phyloP scores from a whole-genome alignment of 2,113 vertebrate species.

The Semicossyphus pulcher region DNA sequence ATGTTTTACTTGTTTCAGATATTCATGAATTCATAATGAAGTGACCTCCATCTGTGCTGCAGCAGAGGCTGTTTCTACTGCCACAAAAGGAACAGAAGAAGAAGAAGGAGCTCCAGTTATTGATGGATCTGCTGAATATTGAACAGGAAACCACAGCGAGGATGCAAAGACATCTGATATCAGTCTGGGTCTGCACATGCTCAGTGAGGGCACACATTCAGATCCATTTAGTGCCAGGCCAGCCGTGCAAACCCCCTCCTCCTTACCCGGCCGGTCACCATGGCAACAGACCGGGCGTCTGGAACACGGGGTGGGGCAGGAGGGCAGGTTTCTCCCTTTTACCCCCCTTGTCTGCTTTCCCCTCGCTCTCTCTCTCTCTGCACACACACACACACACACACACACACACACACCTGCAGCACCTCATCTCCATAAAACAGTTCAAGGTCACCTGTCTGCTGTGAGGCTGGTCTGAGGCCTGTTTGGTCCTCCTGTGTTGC shows the following conservation, averaged over 20 bases:
- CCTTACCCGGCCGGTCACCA: slow-evolving; percentile 27
- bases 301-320: slow-evolving; percentile 9
- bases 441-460: slow-evolving; percentile 20
- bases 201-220: slow-evolving; percentile 11
- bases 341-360: background rate
- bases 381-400: background rate
- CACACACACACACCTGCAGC: background rate
- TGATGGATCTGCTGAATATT: too few species aligned
- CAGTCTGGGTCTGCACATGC: slow-evolving; percentile 19
- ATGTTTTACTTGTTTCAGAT: background rate
- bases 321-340: background rate
- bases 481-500: background rate
- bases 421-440: background rate
- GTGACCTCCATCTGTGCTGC: slow-evolving; percentile 46
- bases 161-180: too few species aligned
- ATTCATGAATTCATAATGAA: slow-evolving; percentile 39
- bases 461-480: background rate
- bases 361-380: background rate
- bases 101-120: too few species aligned
- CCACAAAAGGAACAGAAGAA: background rate
- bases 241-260: slow-evolving; percentile 10
- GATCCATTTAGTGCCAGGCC: slow-evolving; percentile 7
- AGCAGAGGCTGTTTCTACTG: background rate
- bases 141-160: too few species aligned
- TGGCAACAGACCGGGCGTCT: slow-evolving; percentile 47